phyloP scores from a whole-genome alignment of 1,140 invertebrate genomes.

The Drosophila arawakana region DNA sequence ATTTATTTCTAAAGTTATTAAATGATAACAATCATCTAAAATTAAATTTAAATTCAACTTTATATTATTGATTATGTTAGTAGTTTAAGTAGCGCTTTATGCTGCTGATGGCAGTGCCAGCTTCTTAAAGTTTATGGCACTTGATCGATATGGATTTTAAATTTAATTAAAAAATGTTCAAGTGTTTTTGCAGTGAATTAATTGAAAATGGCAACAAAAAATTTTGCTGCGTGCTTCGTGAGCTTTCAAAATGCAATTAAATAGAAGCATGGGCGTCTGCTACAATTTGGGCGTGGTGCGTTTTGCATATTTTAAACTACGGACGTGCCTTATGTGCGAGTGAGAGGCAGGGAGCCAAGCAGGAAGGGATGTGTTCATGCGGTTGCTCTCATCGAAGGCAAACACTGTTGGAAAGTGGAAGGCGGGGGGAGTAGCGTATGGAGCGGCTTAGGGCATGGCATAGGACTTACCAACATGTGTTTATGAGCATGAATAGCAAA shows the following conservation, averaged over 20 bases:
- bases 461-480: constrained; percentile 45
- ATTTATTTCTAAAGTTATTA: constrained; percentile 11
- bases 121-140: too few species aligned
- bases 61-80: too few species aligned
- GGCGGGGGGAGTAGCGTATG: neutral
- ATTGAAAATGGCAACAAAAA: constrained; percentile 43
- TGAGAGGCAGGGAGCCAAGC: neutral
- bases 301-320: constrained; percentile 29
- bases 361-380: neutral
- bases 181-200: constrained; percentile 11
- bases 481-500: constrained; percentile 60
- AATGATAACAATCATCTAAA: too few species aligned
- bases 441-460: neutral
- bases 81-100: too few species aligned
- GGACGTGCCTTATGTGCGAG: constrained; percentile 10
- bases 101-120: too few species aligned
- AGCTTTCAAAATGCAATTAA: constrained; percentile 54
- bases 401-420: constrained; percentile 24
- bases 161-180: constrained; percentile 32
- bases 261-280: constrained; percentile 28
- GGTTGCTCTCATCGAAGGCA: constrained; percentile 31
- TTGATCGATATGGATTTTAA: neutral
- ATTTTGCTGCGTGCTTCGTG: constrained; percentile 31
- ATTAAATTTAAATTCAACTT: too few species aligned
- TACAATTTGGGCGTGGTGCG: constrained; percentile 8